Base-by-base conservation (phyloP, 2,113 vertebrate species). In the Micromys minutus region DNA sequence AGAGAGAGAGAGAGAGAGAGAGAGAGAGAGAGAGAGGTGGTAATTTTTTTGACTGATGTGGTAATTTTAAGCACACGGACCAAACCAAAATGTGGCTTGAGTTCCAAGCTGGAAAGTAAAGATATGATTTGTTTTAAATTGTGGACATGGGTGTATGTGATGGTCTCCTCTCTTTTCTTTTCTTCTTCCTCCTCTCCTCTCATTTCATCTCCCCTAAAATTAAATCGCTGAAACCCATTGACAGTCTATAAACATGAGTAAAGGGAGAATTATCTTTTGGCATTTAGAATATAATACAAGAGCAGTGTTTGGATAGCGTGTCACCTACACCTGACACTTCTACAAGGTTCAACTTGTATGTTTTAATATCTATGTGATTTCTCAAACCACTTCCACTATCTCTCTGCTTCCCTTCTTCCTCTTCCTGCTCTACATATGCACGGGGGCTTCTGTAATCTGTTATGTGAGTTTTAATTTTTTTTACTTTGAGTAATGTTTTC, bases 31-130 rank as follows among this genome's bases (percentile, higher is more conserved):
- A 52, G 50, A 52, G 5, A 10, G 10, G n/a, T n/a, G n/a, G n/a
- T n/a, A n/a, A n/a, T n/a, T n/a, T n/a, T 96, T 96, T 94, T 61
- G 11, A 95, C 45, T 59, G 95, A 59, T 47, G 29, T 97, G 97
- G 94, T 13, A 0, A 13, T 90, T 92, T 75, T 52, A 59, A 94
- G 50, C 21, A 90, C 39, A 3, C 15, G 72, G 26, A 74, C 8
- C 47, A 39, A 59, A 12, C 88, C 67, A 80, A n/a, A 63, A 1
- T 81, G 16, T 39, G 39, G 29, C 17, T 89, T 69, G 2, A 39
- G 57, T 91, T 95, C 17, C 69, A 76, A n/a, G 22, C 10, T 57
- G 9, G 50, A 39, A 19, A 34, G 5, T 24, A 69, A 65, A n/a
- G 7, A 77, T 12, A 36, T 55, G 16, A 34, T 45, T n/a, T 80